Conservation (phyloP, 1,140 invertebrate species). For the Musca domestica region DNA sequence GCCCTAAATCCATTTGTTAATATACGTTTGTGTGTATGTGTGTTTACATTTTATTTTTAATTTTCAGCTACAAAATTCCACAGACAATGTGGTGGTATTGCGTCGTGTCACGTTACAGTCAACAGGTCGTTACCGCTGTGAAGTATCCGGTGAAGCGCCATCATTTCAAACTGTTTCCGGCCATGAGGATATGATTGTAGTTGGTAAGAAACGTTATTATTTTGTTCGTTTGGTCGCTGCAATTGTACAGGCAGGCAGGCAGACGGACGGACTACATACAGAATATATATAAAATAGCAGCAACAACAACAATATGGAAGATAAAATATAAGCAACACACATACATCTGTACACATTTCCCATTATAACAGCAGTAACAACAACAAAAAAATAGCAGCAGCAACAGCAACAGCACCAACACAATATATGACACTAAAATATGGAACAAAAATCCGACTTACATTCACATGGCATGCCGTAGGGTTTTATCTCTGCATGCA, state of each 20-base stretch:
- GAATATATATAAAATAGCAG: neutral
- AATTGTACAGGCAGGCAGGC: too few species aligned
- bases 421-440: neutral
- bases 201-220: conserved; percentile 60
- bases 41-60: conserved; percentile 28
- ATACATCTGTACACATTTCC: neutral
- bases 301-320: neutral
- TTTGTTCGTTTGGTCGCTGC: neutral
- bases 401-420: neutral
- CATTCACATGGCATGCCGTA: neutral
- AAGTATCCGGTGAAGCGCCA: conserved; percentile 76
- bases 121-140: conserved; percentile 72
- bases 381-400: conserved; percentile 2
- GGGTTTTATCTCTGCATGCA: conserved; percentile 17
- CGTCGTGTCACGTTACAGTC: conserved; percentile 67
- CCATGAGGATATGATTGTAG: conserved; percentile 71
- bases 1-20: neutral
- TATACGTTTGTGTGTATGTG: neutral
- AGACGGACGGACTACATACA: too few species aligned
- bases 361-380: conserved; percentile 19
- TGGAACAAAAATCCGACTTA: neutral
- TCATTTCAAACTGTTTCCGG: conserved; percentile 74
- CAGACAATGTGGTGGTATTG: conserved; percentile 65
- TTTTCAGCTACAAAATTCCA: conserved; percentile 66
- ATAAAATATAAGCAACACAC: conserved; percentile 2